phyloP scores from a whole-genome alignment of 2,113 vertebrate species.

The Perognathus longimembris region DNA sequence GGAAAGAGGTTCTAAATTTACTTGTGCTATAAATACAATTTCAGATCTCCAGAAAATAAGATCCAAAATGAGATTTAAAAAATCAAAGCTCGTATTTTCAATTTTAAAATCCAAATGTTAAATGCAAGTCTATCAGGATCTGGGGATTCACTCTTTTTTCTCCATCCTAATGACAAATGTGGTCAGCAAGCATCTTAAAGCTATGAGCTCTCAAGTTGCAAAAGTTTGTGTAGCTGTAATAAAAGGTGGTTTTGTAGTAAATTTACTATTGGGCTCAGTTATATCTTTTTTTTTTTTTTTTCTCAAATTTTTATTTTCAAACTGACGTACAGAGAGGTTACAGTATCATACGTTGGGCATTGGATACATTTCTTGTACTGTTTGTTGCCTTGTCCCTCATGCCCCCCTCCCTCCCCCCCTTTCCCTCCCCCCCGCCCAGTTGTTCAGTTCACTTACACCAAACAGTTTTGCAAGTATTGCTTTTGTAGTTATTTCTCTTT shows the following conservation, averaged over 20 bases:
- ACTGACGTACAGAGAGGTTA: too few relatives aligned
- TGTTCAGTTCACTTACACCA: too few relatives aligned
- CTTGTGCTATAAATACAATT: constrained; percentile 49
- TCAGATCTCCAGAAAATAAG: constrained; percentile 53
- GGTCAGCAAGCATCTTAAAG: neutral
- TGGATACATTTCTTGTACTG: too few relatives aligned
- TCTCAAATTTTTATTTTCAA: too few relatives aligned
- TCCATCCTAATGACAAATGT: neutral
- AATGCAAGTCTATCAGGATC: neutral
- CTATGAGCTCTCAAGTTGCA: neutral
- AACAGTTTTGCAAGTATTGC: too few relatives aligned
- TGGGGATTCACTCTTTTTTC: neutral
- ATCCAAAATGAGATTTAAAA: constrained; percentile 22
- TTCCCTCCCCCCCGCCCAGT: too few relatives aligned
- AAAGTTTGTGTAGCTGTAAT: neutral
- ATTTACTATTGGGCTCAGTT: neutral
- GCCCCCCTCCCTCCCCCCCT: too few relatives aligned
- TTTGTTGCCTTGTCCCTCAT: too few relatives aligned
- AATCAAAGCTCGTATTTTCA: constrained; percentile 24
- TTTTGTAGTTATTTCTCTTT: too few relatives aligned
- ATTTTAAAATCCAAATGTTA: constrained; percentile 22
- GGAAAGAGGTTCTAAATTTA: constrained; percentile 30
- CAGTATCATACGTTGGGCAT: too few relatives aligned
- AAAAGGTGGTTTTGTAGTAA: neutral
- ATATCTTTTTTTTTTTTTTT: too few relatives aligned